Evolutionary conservation across 2,113 vertebrate genomes (phyloP), one percentile per base, ranked within the genome.

Genomic region (Carassius auratus): DNA sequence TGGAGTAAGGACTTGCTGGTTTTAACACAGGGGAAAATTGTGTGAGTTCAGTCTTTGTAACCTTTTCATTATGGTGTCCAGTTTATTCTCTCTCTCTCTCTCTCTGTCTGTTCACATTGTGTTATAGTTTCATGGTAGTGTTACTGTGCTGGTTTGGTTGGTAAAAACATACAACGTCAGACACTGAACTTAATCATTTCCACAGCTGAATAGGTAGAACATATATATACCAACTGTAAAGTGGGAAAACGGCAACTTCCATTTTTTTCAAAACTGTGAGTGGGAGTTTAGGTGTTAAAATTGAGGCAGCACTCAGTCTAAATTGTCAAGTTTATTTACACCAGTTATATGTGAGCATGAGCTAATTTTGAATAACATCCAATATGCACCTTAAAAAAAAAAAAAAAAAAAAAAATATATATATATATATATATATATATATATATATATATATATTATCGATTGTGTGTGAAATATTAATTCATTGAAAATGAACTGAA

Each of bases 1-100:
- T 33, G 17, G 23, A 81, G 62, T 4, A 21, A 50, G 62, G 30
- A 17, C 62, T 81, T 42, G 81, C 68, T 15, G 81, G 48, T 73
- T 73, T 57, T 57, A 55, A n/a, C 9, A 71, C 42, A 23, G 48
- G 50, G 50, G 50, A 23, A 83, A 73, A 73, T 83, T 14, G 57
- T 64, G 36, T 15, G 42, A 50, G 38, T 66, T 68, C 23, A 50
- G 61, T 66, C 45, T 55, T 69, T 52, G 23, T 8, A 36, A 52
- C 45, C 80, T 82, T 69, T 82, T 82, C 26, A 14, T 82, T 69
- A 81, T 9, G 19, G 23, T 33, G 15, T 52, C 79, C 23, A 38
- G 42, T 6, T 13, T 23, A 9, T 62, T 79, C 19, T 62, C 10
- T 62, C 19, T 23, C 52, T 59, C 21, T 61, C 23, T 64, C 62